Conservation (phyloP, 35 echinoderm and acorn worm species). For the Diadema setosum region DNA sequence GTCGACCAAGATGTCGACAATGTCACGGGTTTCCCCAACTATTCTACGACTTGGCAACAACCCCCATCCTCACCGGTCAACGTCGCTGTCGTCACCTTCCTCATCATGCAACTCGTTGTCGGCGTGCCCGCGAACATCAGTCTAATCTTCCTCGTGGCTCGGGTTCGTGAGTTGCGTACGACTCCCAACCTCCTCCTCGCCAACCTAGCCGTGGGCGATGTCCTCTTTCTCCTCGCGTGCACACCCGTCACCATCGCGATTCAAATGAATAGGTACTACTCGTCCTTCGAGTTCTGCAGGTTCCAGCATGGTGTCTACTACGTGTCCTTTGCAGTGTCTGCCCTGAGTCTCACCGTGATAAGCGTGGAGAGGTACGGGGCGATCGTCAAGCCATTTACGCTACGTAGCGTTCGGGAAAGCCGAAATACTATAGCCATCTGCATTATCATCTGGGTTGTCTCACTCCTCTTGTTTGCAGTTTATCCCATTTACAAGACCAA, state of each 20-base stretch:
- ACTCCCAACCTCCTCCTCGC: slow-evolving; percentile 1
- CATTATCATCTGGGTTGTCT: background rate
- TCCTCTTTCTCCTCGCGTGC: background rate
- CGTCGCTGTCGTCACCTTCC: background rate
- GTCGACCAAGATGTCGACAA: too few relatives aligned
- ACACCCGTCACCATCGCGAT: background rate
- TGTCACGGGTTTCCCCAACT: too few relatives aligned
- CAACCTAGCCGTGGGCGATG: slow-evolving; percentile 12
- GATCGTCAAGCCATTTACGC: background rate
- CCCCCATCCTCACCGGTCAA: too few relatives aligned
- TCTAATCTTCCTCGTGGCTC: background rate
- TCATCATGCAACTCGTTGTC: background rate
- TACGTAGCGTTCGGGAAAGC: background rate
- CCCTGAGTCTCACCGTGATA: background rate
- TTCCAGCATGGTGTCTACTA: background rate
- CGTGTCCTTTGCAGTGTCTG: background rate
- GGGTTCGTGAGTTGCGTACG: background rate
- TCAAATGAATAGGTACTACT: background rate
- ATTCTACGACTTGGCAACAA: too few relatives aligned
- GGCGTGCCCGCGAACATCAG: slow-evolving; percentile 4
- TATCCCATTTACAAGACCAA: background rate
- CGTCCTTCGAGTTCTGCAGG: background rate
- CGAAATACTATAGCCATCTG: background rate
- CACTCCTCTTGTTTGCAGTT: background rate
- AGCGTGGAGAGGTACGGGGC: slow-evolving; percentile 18